Base-by-base conservation (phyloP, 2,113 vertebrate genomes). In the Campylomormyrus tamandua region DNA sequence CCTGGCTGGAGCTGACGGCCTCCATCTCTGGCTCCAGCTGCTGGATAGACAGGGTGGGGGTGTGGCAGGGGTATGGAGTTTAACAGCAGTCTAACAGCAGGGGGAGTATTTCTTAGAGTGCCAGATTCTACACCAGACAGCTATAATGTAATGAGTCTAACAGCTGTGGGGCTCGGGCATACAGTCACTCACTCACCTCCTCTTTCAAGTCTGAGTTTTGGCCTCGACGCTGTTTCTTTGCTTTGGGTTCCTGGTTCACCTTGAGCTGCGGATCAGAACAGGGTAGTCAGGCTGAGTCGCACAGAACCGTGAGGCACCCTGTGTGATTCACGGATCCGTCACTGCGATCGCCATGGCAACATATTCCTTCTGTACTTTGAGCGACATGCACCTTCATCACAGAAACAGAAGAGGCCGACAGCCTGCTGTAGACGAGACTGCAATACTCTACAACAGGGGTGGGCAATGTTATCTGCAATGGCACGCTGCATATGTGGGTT, bases 1-100 rank as follows among this genome's bases (percentile, higher is more conserved):
- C 98, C 95, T 99, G 98, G 94, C 98, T 99, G 90, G 98, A 99
- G 95, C 98, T 99, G 83, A 99, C 98, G 2, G 98, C 98, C 96
- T 99, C 98, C 50, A 99, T 97, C 95, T 99, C 98, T 1, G 98
- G 98, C 95, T 99, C 98, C 21, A 97, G 97, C 92, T 99, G 98
- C 98, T 99, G 92, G 27, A 53, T 13, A 89, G 6, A 48, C 80
- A 50, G 87, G 90, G 31, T 45, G 3, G 62, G 9, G n/a, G 62
- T 31, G 27, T 27, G 10, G 5, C 5, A 85, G 52, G 31, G 19
- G 19, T 87, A 27, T 42, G 50, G 24, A 58, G 31, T 46, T 45
- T 56, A 87, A 87, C 86, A 87, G 86, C 31, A 56, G 24, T 58
- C 50, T 56, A 87, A 87, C 86, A 87, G 86, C 31, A 58, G 24